phyloP scores from a whole-genome alignment of 2,797 vertebrate species.

The Argentina silus region DNA sequence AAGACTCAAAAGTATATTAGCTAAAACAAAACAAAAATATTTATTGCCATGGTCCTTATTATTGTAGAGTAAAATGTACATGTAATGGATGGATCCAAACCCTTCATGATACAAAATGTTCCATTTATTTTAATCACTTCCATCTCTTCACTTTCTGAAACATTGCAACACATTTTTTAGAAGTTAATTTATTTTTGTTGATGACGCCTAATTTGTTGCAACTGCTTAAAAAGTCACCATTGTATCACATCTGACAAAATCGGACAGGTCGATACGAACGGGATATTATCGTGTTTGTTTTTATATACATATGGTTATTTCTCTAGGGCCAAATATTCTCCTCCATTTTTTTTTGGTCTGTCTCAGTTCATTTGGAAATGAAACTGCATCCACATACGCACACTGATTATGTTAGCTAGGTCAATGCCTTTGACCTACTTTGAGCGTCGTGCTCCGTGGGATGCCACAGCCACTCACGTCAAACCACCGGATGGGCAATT shows the following conservation, averaged over 20 bases:
- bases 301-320: background rate
- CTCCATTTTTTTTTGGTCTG: conserved; percentile 39
- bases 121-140: background rate
- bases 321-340: conserved; percentile 21
- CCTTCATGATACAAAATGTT: background rate
- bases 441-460: conserved; percentile 77
- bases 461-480: conserved; percentile 87
- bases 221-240: too few species aligned
- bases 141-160: background rate
- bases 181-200: too few species aligned
- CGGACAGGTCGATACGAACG: too few species aligned
- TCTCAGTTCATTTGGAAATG: conserved; percentile 37
- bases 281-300: background rate
- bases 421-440: conserved; percentile 94
- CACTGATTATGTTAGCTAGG: conserved; percentile 86
- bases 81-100: background rate
- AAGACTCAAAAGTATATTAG: background rate
- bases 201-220: too few species aligned
- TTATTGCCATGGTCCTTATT: background rate
- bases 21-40: background rate
- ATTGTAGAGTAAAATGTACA: background rate
- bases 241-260: background rate
- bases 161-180: too few species aligned
- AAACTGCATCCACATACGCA: conserved; percentile 21
- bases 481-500: conserved; percentile 74